Evolutionary conservation across 2,797 vertebrate genomes (phyloP), one percentile per base, ranked within the genome.

Genomic region (Peromyscus aztecus): DNA sequence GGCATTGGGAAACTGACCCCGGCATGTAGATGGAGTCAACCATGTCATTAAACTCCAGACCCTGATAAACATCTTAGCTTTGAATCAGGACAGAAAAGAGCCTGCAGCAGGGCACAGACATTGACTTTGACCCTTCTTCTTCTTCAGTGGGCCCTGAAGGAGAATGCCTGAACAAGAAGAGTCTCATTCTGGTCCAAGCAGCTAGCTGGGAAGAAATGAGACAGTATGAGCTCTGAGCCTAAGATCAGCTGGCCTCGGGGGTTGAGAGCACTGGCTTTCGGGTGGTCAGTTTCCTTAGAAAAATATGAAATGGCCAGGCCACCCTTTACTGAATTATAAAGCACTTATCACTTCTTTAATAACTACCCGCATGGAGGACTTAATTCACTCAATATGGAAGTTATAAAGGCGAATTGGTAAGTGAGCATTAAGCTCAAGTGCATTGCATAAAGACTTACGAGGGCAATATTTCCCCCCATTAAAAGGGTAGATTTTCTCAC

Each of bases 331-430:
- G 71, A 82, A 96, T 98, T 98, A 96, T 97, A 98, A 98, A 96
- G 95, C 95, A 97, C 98, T 98, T 98, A 98, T 88, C 65, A 63
- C 95, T 97, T 98, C 97, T 98, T 98, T 98, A 98, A 98, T 97
- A 98, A 98, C 69, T 94, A 96, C 81, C 97, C 59, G 1, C 97
- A 97, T 0, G 69, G 97, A 98, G 84, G 91, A 95, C 95, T 98
- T 97, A 96, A 98, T 98, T 98, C 96, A 69, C 93, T 98, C 97
- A 97, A 94, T 97, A 94, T 97, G 96, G 97, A 98, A 98, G 98
- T 96, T 97, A 98, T 98, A 98, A 97, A 98, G 97, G 94, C 89
- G 23, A 98, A 97, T 76, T 91, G 95, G 95, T 94, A 98, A 98
- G 90, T 85, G 90, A 98, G 94, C 90, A 93, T 94, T 98, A 98